A percentile compares a stretch with the other conserved stretches of the same genome.
These are phyloP conservation scores for Atopsyche davidsoni DNA, from an alignment of 1,140 invertebrate genomes.

Conservation along the genomic window DNA sequence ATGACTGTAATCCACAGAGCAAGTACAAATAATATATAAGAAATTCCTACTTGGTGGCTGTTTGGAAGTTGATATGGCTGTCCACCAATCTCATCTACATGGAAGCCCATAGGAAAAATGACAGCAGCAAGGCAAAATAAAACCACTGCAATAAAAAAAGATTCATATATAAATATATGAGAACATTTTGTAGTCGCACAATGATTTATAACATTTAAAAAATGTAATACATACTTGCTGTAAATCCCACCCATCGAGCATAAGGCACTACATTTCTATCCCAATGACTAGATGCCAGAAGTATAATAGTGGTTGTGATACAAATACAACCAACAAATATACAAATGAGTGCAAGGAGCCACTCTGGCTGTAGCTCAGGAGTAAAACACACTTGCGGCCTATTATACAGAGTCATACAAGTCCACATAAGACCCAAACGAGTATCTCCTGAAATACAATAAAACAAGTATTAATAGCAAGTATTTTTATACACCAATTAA, in stretches of 20 bases:
- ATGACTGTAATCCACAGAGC: constrained; percentile 95
- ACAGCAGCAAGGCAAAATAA: constrained; percentile 91
- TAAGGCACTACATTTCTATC: constrained; percentile 85
- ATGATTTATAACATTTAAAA: too few relatives aligned
- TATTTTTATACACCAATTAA: constrained; percentile 17
- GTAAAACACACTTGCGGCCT: constrained; percentile 82
- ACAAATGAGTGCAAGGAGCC: constrained; percentile 83
- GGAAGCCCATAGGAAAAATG: constrained; percentile 93
- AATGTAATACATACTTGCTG: constrained; percentile 67
- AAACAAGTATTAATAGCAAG: constrained; percentile 15
- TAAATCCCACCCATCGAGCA: constrained; percentile 92
- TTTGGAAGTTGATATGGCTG: constrained; percentile 93
- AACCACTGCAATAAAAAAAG: constrained; percentile 70
- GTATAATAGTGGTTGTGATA: constrained; percentile 84
- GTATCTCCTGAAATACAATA: constrained; percentile 64
- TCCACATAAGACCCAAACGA: constrained; percentile 85
- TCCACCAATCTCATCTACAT: constrained; percentile 91
- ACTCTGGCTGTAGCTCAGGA: constrained; percentile 81
- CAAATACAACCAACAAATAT: constrained; percentile 90
- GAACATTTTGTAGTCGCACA: too few relatives aligned
- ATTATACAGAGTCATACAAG: constrained; percentile 88
- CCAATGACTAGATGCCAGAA: constrained; percentile 84
- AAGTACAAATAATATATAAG: constrained; percentile 91
- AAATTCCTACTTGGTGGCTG: constrained; percentile 92
- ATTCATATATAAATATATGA: constrained; percentile 1